Percentiles rank a stretch among this genome's conserved stretches.
Conservation (phyloP, 2,888 invertebrate species). For the Sarcophaga rosellei region DNA sequence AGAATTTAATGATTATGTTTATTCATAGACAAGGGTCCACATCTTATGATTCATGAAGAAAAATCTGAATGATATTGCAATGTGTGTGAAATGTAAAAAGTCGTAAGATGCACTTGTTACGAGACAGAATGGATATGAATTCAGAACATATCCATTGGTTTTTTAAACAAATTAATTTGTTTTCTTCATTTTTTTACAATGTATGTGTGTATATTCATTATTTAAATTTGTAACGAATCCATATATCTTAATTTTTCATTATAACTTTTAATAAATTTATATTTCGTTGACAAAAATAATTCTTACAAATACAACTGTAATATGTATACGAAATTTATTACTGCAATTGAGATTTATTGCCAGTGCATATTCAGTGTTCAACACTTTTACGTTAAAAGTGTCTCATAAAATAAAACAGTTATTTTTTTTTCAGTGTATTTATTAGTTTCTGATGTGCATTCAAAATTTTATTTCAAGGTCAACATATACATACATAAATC, state of each 20-base stretch:
- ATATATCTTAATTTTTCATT: not conserved
- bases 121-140: no score
- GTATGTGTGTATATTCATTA: not conserved
- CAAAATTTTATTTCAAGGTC: slow-evolving; percentile 55
- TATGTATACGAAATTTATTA: not conserved
- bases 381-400: not conserved
- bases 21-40: no score
- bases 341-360: not conserved
- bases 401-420: not conserved
- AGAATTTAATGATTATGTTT: no score
- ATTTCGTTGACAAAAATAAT: not conserved
- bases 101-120: no score
- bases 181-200: not conserved
- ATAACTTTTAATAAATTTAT: not conserved
- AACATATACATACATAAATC: slow-evolving; percentile 54
- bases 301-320: not conserved
- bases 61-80: no score
- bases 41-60: no score
- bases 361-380: not conserved
- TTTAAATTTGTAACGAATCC: not conserved
- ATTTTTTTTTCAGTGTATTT: slow-evolving; percentile 24
- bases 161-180: not conserved
- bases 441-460: slow-evolving; percentile 20
- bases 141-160: no score
- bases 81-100: no score